Evolutionary conservation across 2,113 vertebrate genomes (phyloP), one percentile per base, ranked within the genome.

Genomic region (Planiliza haematocheilus): DNA sequence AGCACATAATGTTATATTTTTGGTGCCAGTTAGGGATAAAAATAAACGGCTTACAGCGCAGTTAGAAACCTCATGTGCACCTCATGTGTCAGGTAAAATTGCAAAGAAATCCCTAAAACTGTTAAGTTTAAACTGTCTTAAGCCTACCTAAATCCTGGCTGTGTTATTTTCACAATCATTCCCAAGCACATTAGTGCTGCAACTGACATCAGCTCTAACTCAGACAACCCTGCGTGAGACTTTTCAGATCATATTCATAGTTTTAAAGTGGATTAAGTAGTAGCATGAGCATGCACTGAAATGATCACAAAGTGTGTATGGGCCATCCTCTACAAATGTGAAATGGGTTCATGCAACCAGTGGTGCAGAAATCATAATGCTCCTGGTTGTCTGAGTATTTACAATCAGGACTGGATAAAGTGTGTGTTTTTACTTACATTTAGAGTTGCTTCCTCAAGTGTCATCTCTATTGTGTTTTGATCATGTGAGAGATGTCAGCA

Each of bases 41-140:
- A 71, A 64, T 59, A 64, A 14, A 45, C 13, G 34, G 59, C n/a
- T 75, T 53, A 49, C 41, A 12, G 50, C 39, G 10, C 21, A 42
- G 64, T 75, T 72, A 72, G 37, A 66, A 70, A 71, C 50, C 52
- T 71, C 37, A 17, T 58, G 30, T 52, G 36, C 18, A 39, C 42
- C n/a, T n/a, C n/a, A n/a, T n/a, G n/a, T 68, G 76, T 34, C 64
- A 72, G 37, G 39, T 37, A 72, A 75, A 73, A 70, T 55, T 43
- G 18, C 70, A 41, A 41, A 53, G 59, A 73, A 76, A 50, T 38
- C 74, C 77, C 43, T 42, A 11, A n/a, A 61, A 49, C 39, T 18
- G 17, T 58, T 51, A 46, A 71, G 60, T 48, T 45, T 50, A 39
- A 59, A 41, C 2, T 12, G 13, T 48, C 39, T 48, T 61, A 45